Base-by-base conservation (phyloP, 2,888 invertebrate genomes). In the Drosophila quinaria region DNA sequence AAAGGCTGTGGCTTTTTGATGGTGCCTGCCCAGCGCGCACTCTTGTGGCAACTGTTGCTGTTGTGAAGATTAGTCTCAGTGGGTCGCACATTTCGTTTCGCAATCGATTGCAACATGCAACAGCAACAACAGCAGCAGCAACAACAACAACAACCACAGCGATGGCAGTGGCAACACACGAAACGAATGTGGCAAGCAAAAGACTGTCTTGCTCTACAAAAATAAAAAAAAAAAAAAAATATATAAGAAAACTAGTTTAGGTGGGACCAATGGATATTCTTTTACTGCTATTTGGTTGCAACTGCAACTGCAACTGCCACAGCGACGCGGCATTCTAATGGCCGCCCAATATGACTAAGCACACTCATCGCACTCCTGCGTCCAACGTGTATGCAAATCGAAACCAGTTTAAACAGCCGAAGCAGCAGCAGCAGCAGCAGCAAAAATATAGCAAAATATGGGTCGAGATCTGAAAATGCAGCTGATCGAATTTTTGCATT, bases 401-500 rank as follows among this genome's bases (percentile, higher is more conserved):
- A 91, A 87, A 89, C 89, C 89, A 89, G 89, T 89, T 89, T 89
- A 78, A 70, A 70, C 68, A 62, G 63, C 79, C 39, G 11, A 60
- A 60, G 56, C 22, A 22, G 22, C 22, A 3, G 4, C 62, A 56
- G 37, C 62, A 69, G 55, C 62, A 76, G 72, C 59, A 62, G 58
- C 74, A 64, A 70, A 64, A 70, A 70, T 74, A 72, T 74, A 75
- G 79, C 77, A 81, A 85, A 91, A 91, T 91, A 91, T 91, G 91
- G 91, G 91, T 91, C 91, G 91, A 83, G 83, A 90, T 90, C 84
- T 89, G 83, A 87, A 89, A 90, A 87, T 90, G 83, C 89, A 87
- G 84, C 90, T 90, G 91, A 91, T 91, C 91, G 91, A 91, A 91
- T 91, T 91, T 91, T 91, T 91, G 90, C 88, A 88, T 87, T 87